Evolutionary conservation across 2,797 vertebrate species (phyloP).

Genomic region (Smutsia gigantea): DNA sequence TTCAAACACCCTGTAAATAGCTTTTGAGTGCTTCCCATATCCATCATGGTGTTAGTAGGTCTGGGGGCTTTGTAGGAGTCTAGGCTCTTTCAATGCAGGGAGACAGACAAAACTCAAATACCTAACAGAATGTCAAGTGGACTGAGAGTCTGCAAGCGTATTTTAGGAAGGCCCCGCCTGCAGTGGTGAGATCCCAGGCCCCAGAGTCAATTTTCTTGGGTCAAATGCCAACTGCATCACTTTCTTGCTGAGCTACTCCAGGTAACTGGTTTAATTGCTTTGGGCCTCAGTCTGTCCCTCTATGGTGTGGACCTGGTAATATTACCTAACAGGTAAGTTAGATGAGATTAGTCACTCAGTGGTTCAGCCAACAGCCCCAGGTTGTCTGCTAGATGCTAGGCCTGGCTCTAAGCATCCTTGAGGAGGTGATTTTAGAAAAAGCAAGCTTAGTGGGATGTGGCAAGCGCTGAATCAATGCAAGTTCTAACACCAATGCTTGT

Average conservation of each 20-base stretch:
- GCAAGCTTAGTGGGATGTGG: neutral
- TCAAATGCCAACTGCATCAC: neutral
- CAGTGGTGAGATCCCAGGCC: neutral
- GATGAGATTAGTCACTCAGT: neutral
- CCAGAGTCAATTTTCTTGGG: neutral
- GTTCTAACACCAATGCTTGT: slow-evolving; percentile 1
- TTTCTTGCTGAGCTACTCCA: neutral
- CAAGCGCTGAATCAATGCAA: slow-evolving; percentile 40
- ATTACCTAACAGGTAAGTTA: neutral
- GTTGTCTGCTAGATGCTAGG: neutral
- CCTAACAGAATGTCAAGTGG: neutral
- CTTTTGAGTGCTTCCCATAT: neutral
- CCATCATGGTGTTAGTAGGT: neutral
- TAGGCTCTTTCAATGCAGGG: neutral
- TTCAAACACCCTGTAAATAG: neutral
- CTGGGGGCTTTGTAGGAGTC: neutral
- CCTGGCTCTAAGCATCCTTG: neutral
- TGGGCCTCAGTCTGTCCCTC: neutral
- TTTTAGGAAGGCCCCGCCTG: neutral
- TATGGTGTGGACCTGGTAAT: neutral
- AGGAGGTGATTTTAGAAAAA: slow-evolving; percentile 59
- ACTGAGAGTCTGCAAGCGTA: neutral
- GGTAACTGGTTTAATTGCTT: neutral
- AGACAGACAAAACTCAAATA: neutral
- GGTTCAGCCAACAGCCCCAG: neutral